phyloP scores from a whole-genome alignment of 1,140 invertebrate species.

The Watersipora subatra region DNA sequence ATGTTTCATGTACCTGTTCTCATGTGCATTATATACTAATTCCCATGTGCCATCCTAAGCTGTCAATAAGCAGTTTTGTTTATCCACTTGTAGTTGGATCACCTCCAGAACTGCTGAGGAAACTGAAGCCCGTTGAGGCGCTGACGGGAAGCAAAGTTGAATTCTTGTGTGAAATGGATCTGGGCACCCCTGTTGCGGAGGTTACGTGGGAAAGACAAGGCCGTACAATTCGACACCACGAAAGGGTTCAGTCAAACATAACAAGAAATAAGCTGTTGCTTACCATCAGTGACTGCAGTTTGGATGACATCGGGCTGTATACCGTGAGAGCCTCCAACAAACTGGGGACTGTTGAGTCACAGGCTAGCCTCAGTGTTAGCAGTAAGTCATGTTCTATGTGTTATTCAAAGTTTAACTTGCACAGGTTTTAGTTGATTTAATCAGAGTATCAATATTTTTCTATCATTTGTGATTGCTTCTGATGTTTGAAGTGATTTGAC shows the following conservation, averaged over 20 bases:
- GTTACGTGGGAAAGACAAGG: background rate
- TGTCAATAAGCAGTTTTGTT: too few relatives aligned
- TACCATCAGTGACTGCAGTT: constrained; percentile 61
- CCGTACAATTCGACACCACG: background rate
- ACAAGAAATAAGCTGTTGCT: constrained; percentile 42
- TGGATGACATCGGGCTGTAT: constrained; percentile 71
- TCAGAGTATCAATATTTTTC: too few relatives aligned
- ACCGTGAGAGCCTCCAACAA: constrained; percentile 73
- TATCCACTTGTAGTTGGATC: background rate
- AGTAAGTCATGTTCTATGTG: background rate
- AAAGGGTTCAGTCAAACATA: background rate
- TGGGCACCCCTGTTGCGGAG: background rate
- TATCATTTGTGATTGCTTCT: too few relatives aligned
- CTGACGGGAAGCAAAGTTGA: background rate
- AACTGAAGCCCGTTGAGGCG: background rate
- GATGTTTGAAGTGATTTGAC: too few relatives aligned
- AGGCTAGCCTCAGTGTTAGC: background rate
- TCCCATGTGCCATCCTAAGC: too few relatives aligned
- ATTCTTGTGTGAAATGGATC: background rate
- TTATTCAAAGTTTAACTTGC: too few relatives aligned
- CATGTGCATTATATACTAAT: too few relatives aligned
- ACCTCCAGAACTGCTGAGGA: background rate
- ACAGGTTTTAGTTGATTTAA: too few relatives aligned
- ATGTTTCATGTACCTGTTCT: too few relatives aligned
- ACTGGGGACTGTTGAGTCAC: background rate